Percentiles rank a stretch among this genome's conserved stretches.
phyloP scores from a whole-genome alignment of 1,140 invertebrate species.

The Cepaea nemoralis region DNA sequence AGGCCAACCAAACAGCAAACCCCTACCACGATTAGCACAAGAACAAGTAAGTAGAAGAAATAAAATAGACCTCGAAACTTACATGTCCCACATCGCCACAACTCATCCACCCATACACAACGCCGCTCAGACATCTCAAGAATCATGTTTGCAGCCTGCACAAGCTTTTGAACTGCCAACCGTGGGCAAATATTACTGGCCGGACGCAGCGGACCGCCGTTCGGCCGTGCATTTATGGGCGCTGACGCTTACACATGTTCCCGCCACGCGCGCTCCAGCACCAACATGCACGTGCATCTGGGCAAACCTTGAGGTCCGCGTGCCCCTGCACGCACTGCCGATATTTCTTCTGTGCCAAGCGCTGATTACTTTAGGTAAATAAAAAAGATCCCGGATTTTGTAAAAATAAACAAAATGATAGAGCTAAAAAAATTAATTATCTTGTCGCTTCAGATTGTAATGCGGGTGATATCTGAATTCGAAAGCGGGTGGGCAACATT shows the following conservation, averaged over 20 bases:
- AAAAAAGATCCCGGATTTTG: neutral
- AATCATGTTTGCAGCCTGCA: neutral
- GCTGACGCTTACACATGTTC: neutral
- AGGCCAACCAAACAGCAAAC: too few relatives aligned
- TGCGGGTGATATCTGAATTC: slow-evolving; percentile 12
- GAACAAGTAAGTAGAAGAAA: too few relatives aligned
- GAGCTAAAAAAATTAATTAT: slow-evolving; percentile 1
- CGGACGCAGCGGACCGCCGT: neutral
- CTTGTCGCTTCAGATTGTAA: neutral
- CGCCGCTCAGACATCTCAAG: too few relatives aligned
- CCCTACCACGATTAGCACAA: too few relatives aligned
- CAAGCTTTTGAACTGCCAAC: slow-evolving; percentile 13
- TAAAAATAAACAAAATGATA: slow-evolving; percentile 1
- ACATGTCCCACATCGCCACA: too few relatives aligned
- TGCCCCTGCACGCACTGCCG: neutral
- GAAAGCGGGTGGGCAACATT: neutral
- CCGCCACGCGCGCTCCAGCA: neutral
- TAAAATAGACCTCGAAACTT: too few relatives aligned
- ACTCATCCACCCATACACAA: too few relatives aligned
- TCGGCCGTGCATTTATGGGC: slow-evolving; percentile 3
- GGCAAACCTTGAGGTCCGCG: neutral
- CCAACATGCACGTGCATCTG: neutral
- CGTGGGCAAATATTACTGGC: neutral
- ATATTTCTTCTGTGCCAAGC: neutral
- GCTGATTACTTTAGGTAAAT: neutral